phyloP scores from a whole-genome alignment of 2,797 vertebrate genomes.

The Lindbergichthys nudifrons region DNA sequence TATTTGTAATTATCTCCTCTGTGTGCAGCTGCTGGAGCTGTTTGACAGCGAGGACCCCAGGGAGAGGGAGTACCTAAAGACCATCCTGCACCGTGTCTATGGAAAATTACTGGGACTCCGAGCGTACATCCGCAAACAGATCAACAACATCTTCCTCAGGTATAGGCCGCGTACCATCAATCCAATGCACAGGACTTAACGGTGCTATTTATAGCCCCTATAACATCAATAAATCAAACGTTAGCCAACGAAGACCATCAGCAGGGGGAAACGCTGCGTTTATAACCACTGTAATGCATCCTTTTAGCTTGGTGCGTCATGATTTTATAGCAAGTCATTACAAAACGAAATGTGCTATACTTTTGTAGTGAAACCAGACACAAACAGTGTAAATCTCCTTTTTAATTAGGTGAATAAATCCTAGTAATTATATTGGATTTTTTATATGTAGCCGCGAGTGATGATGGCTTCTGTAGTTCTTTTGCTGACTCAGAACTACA shows the following conservation, averaged over 20 bases:
- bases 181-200: slow-evolving; percentile 17
- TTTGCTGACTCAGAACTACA: slow-evolving; percentile 7
- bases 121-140: slow-evolving; percentile 95
- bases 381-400: background rate
- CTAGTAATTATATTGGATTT: background rate
- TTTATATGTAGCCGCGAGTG: too few species aligned
- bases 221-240: slow-evolving; percentile 34
- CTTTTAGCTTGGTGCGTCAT: background rate
- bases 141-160: slow-evolving; percentile 96
- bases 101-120: slow-evolving; percentile 94
- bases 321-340: background rate
- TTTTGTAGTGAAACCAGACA: background rate
- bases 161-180: slow-evolving; percentile 56
- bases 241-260: slow-evolving; percentile 14
- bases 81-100: slow-evolving; percentile 94
- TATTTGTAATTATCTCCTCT: slow-evolving; percentile 33
- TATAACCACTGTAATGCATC: background rate
- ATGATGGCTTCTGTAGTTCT: background rate
- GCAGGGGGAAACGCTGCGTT: background rate
- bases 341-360: too few species aligned
- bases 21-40: slow-evolving; percentile 88
- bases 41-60: slow-evolving; percentile 95
- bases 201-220: slow-evolving; percentile 18
- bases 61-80: slow-evolving; percentile 94
- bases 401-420: background rate